Base-by-base conservation (phyloP, 2,888 invertebrate species). In the Syritta pipiens region DNA sequence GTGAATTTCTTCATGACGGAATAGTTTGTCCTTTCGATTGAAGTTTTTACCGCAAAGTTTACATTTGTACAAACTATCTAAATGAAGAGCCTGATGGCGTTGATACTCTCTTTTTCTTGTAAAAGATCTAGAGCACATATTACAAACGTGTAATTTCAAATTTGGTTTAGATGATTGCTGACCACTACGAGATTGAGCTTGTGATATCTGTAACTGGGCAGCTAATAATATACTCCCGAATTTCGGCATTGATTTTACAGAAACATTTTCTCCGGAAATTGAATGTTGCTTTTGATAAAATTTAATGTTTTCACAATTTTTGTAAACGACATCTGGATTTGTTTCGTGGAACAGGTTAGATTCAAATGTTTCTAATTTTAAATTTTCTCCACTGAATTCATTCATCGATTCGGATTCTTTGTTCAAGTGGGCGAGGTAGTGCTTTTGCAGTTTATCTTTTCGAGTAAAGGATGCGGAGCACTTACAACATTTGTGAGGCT, bases 21-120 rank as follows among this genome's bases (percentile, higher is more conserved):
- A 83, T 12, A 88, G 72, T 86, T 94, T 94, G 83, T 94, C 94
- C 83, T 93, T 93, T 46, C 93, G 90, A 32, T 91, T 92, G 85
- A 93, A 93, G 81, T 91, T 91, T 83, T 93, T 93, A 81, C 92
- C 92, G 87, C 94, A 94, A 65, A 91, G 90, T 51, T 90, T 90
- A 85, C 94, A 94, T 53, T 92, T 91, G 84, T 93, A 93, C 1
- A 93, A 91, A 83, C 93, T 92, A 87, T 92, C 93, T 35, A 93
- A 91, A 86, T 94, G 94, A 1, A 93, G 90, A 0, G 91, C 90
- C 10, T 91, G 90, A 87, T 94, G 94, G 0, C 93, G 90, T 82
- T 94, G 93, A 6, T 94, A 86, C 86, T 94, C 94, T 37, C 93
- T 90, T 86, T 93, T 93, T 1, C 94, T 89, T 26, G 92, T 89